A percentile compares a stretch with the other conserved stretches of the same genome.
Evolutionary conservation across 35 echinoderm and acorn worm genomes (phyloP).

Genomic region (Acanthaster planci): DNA sequence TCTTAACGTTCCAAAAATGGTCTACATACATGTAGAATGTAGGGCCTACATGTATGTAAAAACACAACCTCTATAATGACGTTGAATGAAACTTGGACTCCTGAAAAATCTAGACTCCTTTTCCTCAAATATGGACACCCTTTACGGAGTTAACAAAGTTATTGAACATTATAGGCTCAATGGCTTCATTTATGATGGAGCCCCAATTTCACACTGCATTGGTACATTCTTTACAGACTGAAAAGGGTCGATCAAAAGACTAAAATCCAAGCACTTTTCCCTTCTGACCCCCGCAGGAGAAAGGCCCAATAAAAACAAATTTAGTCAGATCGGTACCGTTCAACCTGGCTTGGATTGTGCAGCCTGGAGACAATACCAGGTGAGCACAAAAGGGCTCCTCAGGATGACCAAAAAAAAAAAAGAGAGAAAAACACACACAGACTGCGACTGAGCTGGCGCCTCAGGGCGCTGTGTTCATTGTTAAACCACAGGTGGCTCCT

Average conservation of each 20-base stretch:
- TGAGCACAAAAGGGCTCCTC: slow-evolving; percentile 10
- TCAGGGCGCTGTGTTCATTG: neutral
- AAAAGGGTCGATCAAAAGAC: neutral
- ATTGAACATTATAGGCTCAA: too few relatives aligned
- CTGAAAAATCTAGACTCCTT: too few relatives aligned
- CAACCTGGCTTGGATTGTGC: neutral
- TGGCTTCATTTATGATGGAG: too few relatives aligned
- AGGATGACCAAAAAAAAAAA: neutral
- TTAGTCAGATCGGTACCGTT: neutral
- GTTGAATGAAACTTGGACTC: too few relatives aligned
- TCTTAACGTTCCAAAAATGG: too few relatives aligned
- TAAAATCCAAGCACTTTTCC: neutral
- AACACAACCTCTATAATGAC: too few relatives aligned
- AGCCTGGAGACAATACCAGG: neutral
- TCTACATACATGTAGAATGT: too few relatives aligned
- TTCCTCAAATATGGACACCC: too few relatives aligned
- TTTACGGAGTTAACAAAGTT: too few relatives aligned
- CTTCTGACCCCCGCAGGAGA: neutral
- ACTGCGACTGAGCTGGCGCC: neutral
- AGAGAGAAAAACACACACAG: neutral
- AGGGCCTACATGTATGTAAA: too few relatives aligned
- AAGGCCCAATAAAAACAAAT: slow-evolving; percentile 7
- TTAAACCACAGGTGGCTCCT: slow-evolving; percentile 4
- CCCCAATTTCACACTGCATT: too few relatives aligned
- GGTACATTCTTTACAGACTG: too few relatives aligned